Base-by-base conservation (phyloP, 2,888 invertebrate genomes). In the Tachina fera region DNA sequence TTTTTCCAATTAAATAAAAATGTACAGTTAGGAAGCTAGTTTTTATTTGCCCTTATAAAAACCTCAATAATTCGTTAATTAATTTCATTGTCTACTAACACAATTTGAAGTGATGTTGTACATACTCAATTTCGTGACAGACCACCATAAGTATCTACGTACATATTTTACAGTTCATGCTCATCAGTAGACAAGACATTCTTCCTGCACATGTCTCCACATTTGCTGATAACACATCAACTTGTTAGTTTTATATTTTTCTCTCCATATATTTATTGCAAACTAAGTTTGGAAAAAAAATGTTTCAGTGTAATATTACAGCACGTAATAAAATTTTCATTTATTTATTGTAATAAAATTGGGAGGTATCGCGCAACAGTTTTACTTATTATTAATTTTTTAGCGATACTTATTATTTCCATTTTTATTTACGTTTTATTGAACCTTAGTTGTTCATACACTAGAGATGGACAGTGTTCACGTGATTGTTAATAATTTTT, bases 341-440 rank as follows among this genome's bases (percentile, higher is more conserved):
- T 75, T 65, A 43, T 74, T 47, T 49, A 31, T 31, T 31, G 31
- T 31, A 49, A 13, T 75, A 65, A 45, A n/a, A 43, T 19, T 61
- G 49, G n/a, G n/a, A 51, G 13, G 51, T 60, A 78, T 78, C 58
- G 56, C 63, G 22, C 51, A 67, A 76, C 70, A 61, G 70, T 76
- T 82, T 65, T 63, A 51, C 60, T 67, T 83, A 19, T 5, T 41
- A 41, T 14, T 9, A 47, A 47, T 31, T 16, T 61, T 41, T 41
- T 16, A 5, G 16, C 43, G 11, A 1, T 47, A 47, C 47, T 16
- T 56, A 11, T 10, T 56, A 19, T 56, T 39, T 60, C 16, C 41
- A 61, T 65, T 11, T 56, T 45, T 58, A 80, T 80, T 72, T 67
- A 53, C 45, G 65, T 83, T 83, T 71, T 78, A 56, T 78, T 83